phyloP scores from a whole-genome alignment of 2,888 invertebrate genomes.

The Drosophila merina region DNA sequence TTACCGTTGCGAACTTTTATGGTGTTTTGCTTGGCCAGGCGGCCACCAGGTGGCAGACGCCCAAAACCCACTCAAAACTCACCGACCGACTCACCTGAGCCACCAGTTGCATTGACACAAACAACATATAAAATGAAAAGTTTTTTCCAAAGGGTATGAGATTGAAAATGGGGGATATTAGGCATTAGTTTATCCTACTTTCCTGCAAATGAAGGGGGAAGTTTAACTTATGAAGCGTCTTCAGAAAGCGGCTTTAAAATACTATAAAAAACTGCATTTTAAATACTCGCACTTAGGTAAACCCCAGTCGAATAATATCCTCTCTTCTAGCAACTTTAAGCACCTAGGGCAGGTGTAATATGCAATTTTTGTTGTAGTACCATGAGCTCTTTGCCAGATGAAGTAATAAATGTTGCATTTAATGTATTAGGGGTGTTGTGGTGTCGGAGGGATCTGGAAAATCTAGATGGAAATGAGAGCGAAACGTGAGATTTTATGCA shows the following conservation, averaged over 20 bases:
- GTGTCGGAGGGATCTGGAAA: slow-evolving; percentile 15
- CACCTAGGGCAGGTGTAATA: slow-evolving; percentile 43
- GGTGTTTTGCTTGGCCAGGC: slow-evolving; percentile 41
- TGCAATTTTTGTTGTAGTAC: slow-evolving; percentile 23
- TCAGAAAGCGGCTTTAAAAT: no score
- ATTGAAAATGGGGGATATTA: slow-evolving; percentile 1
- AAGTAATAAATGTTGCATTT: slow-evolving; percentile 75
- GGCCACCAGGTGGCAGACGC: slow-evolving; percentile 43
- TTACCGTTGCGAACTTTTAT: slow-evolving; percentile 73
- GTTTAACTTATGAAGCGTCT: no score
- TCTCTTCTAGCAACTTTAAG: not conserved
- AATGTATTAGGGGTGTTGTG: slow-evolving; percentile 62
- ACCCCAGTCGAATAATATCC: not conserved
- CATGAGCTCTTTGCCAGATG: slow-evolving; percentile 50
- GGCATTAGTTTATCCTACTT: not conserved
- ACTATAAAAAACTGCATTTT: no score
- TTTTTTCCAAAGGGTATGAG: slow-evolving; percentile 36
- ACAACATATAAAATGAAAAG: slow-evolving; percentile 67
- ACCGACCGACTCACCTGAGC: slow-evolving; percentile 28
- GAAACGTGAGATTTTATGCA: slow-evolving; percentile 37
- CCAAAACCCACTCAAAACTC: slow-evolving; percentile 7
- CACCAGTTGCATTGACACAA: slow-evolving; percentile 75
- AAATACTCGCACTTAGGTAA: not conserved
- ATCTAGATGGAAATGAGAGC: slow-evolving; percentile 42
- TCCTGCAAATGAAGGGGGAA: no score